Evolutionary conservation across 2,797 vertebrate genomes (phyloP).

Genomic region (Orestias chungarensis): DNA sequence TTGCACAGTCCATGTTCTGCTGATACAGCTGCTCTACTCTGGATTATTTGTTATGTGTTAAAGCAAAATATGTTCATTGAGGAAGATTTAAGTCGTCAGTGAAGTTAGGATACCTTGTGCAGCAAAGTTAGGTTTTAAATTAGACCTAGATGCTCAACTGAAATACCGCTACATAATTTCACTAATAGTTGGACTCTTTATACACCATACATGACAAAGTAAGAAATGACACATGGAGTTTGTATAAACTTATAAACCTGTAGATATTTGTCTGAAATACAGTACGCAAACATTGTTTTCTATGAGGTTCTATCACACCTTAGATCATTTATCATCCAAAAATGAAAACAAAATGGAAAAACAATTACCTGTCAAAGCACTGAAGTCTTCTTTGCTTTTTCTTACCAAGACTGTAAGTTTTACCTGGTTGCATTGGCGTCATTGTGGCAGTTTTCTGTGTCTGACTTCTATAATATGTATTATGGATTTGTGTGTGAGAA

Average conservation of each 20-base stretch:
- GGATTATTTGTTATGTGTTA: no score
- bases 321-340: background rate
- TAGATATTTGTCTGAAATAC: background rate
- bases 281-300: background rate
- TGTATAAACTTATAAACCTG: background rate
- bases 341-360: background rate
- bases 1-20: background rate
- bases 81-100: no score
- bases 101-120: background rate
- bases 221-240: background rate
- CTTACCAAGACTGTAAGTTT: background rate
- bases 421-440: constrained; percentile 4
- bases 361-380: background rate
- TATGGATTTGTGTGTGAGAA: constrained; percentile 64
- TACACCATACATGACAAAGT: background rate
- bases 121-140: background rate
- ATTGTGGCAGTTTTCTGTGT: constrained; percentile 32
- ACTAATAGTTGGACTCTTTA: background rate
- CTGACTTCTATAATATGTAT: constrained; percentile 64
- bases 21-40: no score
- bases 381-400: background rate
- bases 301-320: no score
- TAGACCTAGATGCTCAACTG: background rate
- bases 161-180: background rate
- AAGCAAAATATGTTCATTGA: no score